These are phyloP conservation scores for Hydrolagus affinis DNA, from an alignment of 2,113 vertebrate genomes.

Conservation along the genomic window DNA sequence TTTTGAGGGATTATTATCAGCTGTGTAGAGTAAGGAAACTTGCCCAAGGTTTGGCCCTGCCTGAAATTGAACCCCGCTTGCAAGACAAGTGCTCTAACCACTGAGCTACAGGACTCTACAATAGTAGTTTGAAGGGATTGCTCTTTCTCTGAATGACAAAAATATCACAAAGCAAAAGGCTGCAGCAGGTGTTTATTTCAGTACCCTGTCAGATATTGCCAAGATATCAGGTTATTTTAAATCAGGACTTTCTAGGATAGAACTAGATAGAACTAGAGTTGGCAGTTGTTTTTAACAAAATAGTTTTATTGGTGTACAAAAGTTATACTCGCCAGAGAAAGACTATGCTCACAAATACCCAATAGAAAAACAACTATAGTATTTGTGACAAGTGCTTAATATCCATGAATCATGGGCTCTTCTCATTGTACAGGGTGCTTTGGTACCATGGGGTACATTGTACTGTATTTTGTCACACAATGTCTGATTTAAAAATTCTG, in stretches of 20 bases:
- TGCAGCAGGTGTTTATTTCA: background rate
- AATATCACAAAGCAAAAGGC: slow-evolving; percentile 6
- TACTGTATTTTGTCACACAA: too few relatives aligned
- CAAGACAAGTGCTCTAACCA: too few relatives aligned
- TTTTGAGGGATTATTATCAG: too few relatives aligned
- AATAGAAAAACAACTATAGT: background rate
- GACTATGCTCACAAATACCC: background rate
- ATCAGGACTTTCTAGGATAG: slow-evolving; percentile 2
- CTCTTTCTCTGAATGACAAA: background rate
- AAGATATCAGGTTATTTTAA: slow-evolving; percentile 13
- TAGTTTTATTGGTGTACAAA: background rate
- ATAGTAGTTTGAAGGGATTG: background rate
- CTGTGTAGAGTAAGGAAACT: too few relatives aligned
- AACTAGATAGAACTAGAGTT: background rate
- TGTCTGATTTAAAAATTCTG: too few relatives aligned
- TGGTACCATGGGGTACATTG: background rate
- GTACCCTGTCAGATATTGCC: background rate
- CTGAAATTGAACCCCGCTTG: too few relatives aligned
- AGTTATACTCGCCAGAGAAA: background rate
- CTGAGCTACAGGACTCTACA: too few relatives aligned
- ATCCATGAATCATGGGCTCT: background rate
- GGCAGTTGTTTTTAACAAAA: slow-evolving; percentile 23
- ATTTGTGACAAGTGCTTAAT: background rate
- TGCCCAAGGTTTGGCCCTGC: too few relatives aligned
- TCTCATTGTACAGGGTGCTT: background rate